These are phyloP conservation scores for Drosophila asahinai DNA, from an alignment of 1,140 invertebrate genomes.

Conservation along the genomic window DNA sequence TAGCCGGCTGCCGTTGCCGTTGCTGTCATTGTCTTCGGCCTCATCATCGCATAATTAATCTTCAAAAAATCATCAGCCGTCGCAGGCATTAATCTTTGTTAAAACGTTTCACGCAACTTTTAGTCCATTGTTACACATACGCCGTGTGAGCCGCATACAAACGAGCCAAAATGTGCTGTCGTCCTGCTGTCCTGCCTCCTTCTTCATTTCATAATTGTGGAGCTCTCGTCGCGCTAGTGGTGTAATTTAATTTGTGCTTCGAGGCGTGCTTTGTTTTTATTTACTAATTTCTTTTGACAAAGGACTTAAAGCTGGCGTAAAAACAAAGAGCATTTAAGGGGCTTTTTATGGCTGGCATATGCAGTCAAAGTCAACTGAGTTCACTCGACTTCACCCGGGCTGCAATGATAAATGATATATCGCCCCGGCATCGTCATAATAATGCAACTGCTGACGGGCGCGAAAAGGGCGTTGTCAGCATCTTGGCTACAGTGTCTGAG, in stretches of 20 bases:
- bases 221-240: conserved; percentile 24
- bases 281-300: conserved; percentile 74
- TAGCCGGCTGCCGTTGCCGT: conserved; percentile 15
- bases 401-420: conserved; percentile 83
- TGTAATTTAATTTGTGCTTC: conserved; percentile 72
- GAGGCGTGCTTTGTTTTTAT: conserved; percentile 77
- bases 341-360: conserved; percentile 59
- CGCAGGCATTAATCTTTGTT: conserved; percentile 84
- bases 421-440: conserved; percentile 45
- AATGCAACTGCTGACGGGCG: conserved; percentile 80
- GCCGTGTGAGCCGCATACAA: conserved; percentile 75
- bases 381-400: conserved; percentile 63
- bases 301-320: conserved; percentile 64
- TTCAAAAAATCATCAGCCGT: conserved; percentile 84
- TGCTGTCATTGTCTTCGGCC: conserved; percentile 79
- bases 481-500: conserved; percentile 18
- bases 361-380: conserved; percentile 77
- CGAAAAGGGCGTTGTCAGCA: conserved; percentile 48
- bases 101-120: conserved; percentile 84
- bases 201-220: conserved; percentile 68
- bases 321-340: conserved; percentile 54
- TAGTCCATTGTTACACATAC: conserved; percentile 82
- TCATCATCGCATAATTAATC: conserved; percentile 85
- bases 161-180: conserved; percentile 31
- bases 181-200: conserved; percentile 12